Percentiles rank a stretch among this genome's conserved stretches.
Evolutionary conservation across 1,140 invertebrate species (phyloP).

Genomic region (Brachionus manjavacas): DNA sequence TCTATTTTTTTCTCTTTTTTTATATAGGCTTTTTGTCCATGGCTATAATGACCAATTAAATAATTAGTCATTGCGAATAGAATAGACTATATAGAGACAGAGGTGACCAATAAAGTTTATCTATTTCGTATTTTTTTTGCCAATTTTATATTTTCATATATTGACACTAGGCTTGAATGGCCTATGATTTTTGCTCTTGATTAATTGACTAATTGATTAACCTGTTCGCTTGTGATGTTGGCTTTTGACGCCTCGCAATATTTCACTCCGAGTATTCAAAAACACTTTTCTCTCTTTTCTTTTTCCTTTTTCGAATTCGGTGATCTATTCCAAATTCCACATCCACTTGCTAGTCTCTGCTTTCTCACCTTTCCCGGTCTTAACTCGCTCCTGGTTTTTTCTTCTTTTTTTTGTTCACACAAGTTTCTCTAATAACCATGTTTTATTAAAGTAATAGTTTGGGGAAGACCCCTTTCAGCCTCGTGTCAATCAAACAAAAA

Average conservation of each 20-base stretch:
- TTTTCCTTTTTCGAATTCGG: not conserved
- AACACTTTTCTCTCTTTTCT: not conserved
- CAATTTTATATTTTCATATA: slow-evolving; percentile 27
- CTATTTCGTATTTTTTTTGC: not conserved
- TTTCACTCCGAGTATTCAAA: not conserved
- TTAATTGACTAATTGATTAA: slow-evolving; percentile 9
- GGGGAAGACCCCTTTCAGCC: too few species aligned
- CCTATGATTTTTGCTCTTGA: not conserved
- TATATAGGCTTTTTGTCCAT: not conserved
- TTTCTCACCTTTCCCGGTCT: not conserved
- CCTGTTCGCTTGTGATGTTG: not conserved
- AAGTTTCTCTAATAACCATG: too few species aligned
- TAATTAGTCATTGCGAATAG: too few species aligned
- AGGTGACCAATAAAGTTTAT: not conserved
- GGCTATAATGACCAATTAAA: not conserved
- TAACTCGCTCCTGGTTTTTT: too few species aligned
- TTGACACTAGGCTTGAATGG: not conserved
- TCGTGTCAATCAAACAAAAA: too few species aligned
- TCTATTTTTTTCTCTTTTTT: not conserved
- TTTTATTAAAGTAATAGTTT: too few species aligned
- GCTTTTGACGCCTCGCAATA: not conserved
- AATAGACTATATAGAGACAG: too few species aligned
- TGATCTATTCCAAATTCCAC: not conserved
- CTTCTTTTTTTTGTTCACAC: too few species aligned
- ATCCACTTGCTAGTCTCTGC: not conserved